Percentiles rank a stretch among this genome's conserved stretches.
Evolutionary conservation across 1,140 invertebrate species (phyloP).

Genomic region (Dendrolimus kikuchii): DNA sequence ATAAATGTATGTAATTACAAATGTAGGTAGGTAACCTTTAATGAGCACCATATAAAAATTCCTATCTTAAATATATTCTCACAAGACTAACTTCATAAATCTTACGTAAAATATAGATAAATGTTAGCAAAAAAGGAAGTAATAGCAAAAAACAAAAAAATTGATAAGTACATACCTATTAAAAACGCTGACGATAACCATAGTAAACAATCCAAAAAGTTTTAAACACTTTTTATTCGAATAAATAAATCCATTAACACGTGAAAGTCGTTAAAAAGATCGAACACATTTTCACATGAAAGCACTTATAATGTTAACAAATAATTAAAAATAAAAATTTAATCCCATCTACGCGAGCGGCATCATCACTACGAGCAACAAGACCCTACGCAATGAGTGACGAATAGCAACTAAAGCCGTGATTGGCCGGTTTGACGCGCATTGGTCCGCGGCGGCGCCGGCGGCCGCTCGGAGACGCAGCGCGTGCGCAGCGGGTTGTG

Average conservation of each 20-base stretch:
- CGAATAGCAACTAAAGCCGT: slow-evolving; percentile 30
- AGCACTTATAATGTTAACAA: slow-evolving; percentile 33
- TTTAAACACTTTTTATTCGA: slow-evolving; percentile 14
- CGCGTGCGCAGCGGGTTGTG: slow-evolving; percentile 23
- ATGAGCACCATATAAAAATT: no score
- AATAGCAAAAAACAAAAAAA: slow-evolving; percentile 10
- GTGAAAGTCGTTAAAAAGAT: slow-evolving; percentile 20
- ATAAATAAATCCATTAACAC: slow-evolving; percentile 32
- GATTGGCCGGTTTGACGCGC: slow-evolving; percentile 19
- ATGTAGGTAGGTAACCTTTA: no score
- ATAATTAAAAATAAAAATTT: slow-evolving; percentile 17
- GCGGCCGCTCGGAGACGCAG: slow-evolving; percentile 29
- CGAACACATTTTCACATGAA: slow-evolving; percentile 42
- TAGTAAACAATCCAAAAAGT: slow-evolving; percentile 54
- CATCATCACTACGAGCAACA: slow-evolving; percentile 26
- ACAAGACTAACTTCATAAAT: no score
- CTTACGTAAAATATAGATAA: not conserved
- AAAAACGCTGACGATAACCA: slow-evolving; percentile 68
- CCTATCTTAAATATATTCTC: no score
- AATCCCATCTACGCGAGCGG: slow-evolving; percentile 27
- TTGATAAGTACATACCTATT: slow-evolving; percentile 49
- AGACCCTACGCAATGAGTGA: slow-evolving; percentile 14
- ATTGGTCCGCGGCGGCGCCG: slow-evolving; percentile 4
- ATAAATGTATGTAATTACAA: no score
- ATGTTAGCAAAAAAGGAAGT: slow-evolving; percentile 11